phyloP scores from a whole-genome alignment of 2,113 vertebrate species.

The Podarcis muralis region DNA sequence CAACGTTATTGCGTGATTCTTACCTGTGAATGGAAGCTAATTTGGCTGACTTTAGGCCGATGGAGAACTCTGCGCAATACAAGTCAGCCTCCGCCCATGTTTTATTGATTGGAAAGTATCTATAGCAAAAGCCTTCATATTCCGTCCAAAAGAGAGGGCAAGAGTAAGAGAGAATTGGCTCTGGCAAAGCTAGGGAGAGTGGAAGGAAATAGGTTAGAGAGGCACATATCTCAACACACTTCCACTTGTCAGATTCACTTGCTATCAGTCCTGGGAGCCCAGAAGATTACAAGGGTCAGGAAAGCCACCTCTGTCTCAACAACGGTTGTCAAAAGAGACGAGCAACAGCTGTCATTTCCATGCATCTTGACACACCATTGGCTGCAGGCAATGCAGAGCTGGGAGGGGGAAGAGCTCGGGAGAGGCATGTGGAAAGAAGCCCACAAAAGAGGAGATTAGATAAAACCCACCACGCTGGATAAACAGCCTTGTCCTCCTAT shows the following conservation, averaged over 20 bases:
- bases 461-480: not conserved
- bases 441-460: not conserved
- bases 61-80: slow-evolving; percentile 82
- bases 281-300: slow-evolving; percentile 5
- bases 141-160: slow-evolving; percentile 86
- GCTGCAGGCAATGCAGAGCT: not conserved
- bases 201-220: slow-evolving; percentile 14
- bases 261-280: not conserved
- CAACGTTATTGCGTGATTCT: not conserved
- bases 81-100: slow-evolving; percentile 82
- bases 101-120: slow-evolving; percentile 83
- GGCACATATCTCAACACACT: not conserved
- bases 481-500: not conserved
- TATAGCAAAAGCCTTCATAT: slow-evolving; percentile 80
- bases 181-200: slow-evolving; percentile 69
- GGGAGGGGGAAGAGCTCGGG: not conserved
- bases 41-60: slow-evolving; percentile 80
- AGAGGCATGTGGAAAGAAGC: not conserved
- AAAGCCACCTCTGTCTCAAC: not conserved
- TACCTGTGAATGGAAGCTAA: slow-evolving; percentile 85
- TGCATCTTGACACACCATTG: too few relatives aligned
- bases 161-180: slow-evolving; percentile 67
- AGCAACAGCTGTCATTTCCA: not conserved
- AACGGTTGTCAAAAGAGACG: not conserved
- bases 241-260: not conserved